These are phyloP conservation scores for Ictidomys tridecemlineatus DNA, from an alignment of 2,113 vertebrate genomes.

Conservation along the genomic window DNA sequence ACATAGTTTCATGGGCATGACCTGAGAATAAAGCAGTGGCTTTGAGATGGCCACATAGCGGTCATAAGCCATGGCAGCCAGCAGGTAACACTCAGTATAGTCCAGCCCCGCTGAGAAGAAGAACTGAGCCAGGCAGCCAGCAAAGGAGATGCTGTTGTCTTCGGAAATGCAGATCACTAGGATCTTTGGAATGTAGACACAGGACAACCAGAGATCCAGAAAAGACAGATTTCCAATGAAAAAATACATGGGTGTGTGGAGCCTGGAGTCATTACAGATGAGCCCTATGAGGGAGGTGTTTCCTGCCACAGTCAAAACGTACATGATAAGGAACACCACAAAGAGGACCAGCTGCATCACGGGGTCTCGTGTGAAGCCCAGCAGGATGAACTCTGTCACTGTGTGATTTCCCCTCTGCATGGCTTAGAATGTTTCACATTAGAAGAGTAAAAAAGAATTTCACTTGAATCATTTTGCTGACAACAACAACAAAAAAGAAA, in stretches of 20 bases:
- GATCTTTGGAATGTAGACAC: conserved; percentile 62
- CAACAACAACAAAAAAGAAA: background rate
- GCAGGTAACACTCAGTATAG: conserved; percentile 46
- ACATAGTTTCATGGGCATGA: background rate
- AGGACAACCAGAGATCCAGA: conserved; percentile 50
- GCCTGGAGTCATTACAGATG: conserved; percentile 24
- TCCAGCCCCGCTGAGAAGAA: conserved; percentile 8
- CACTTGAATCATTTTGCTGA: background rate
- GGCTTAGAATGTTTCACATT: background rate
- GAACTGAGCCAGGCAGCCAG: conserved; percentile 42
- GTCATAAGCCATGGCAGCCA: conserved; percentile 57
- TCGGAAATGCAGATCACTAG: conserved; percentile 7
- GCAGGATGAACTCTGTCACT: conserved; percentile 47
- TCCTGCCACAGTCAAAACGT: background rate
- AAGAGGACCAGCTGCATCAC: conserved; percentile 26
- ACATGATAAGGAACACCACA: background rate
- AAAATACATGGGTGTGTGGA: conserved; percentile 63
- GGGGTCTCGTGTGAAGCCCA: conserved; percentile 54
- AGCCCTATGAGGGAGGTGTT: background rate
- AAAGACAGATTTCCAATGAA: conserved; percentile 69
- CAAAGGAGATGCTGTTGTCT: conserved; percentile 31
- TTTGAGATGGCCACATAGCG: conserved; percentile 11
- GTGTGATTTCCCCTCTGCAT: conserved; percentile 41
- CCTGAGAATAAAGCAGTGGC: conserved; percentile 21
- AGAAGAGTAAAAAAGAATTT: background rate